Conservation (phyloP, 2,113 vertebrate genomes). For the Mesembrinibis cayennensis region DNA sequence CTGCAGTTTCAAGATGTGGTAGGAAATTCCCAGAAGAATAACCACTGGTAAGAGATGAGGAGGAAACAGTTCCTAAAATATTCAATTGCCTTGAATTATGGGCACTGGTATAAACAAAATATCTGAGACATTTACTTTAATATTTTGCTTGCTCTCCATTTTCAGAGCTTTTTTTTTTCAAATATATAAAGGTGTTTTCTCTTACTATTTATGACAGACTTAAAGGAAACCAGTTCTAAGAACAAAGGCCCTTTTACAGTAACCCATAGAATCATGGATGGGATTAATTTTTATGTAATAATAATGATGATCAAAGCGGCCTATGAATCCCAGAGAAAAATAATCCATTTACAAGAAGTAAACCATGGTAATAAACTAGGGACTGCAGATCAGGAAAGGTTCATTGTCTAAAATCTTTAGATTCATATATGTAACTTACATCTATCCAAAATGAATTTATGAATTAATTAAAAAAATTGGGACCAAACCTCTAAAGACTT, state of each 20-base stretch:
- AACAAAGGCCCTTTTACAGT: neutral
- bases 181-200: neutral
- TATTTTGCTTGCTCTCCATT: neutral
- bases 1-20: neutral
- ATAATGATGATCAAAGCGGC: neutral
- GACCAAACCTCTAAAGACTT: neutral
- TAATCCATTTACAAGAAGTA: neutral
- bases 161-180: neutral
- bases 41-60: neutral
- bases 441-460: neutral
- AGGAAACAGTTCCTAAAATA: neutral
- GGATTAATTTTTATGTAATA: neutral
- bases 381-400: neutral
- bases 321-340: neutral
- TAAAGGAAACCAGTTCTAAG: neutral
- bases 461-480: neutral
- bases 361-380: neutral
- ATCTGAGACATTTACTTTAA: neutral
- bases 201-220: neutral
- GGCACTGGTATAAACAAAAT: neutral
- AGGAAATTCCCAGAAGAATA: neutral
- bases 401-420: neutral
- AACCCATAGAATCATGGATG: neutral
- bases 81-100: neutral
- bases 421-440: neutral